Percentiles rank a stretch among this genome's conserved stretches.
phyloP scores from a whole-genome alignment of 2,113 vertebrate genomes.

The Cryptomyrus ogoouensis region DNA sequence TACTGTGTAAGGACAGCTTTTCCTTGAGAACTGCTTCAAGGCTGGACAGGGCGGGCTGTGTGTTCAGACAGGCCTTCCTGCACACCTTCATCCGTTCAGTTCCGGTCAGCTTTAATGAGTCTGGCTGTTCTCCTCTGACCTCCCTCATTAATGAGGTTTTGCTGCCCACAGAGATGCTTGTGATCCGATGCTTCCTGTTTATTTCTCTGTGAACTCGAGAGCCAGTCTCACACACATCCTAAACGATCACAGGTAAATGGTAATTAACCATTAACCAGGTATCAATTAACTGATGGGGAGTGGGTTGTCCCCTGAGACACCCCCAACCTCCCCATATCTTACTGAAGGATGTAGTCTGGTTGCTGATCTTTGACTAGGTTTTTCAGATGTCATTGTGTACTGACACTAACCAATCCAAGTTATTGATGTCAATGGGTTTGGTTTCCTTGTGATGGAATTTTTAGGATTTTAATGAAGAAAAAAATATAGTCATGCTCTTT shows the following conservation, averaged over 20 bases:
- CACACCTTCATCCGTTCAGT: background rate
- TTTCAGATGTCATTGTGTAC: background rate
- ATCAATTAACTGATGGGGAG: background rate
- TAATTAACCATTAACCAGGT: background rate
- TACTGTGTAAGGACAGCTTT: background rate
- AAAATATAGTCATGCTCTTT: background rate
- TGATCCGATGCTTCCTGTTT: background rate
- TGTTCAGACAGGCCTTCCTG: background rate
- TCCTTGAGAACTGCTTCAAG: background rate
- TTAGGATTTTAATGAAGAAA: background rate
- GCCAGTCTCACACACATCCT: background rate
- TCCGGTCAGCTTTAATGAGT: background rate
- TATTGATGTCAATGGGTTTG: background rate
- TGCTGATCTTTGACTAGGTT: background rate
- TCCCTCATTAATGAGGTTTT: background rate
- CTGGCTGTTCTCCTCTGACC: background rate
- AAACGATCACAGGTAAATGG: background rate
- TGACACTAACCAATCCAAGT: background rate
- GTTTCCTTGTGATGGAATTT: background rate
- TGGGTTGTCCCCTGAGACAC: background rate
- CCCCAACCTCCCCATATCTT: background rate
- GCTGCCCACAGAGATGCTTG: background rate
- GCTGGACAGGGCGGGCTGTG: background rate
- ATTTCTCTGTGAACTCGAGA: background rate
- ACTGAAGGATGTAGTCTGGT: background rate